Percentiles rank a stretch among this genome's conserved stretches.
phyloP scores from a whole-genome alignment of 2,888 invertebrate genomes.

The Poecilus cupreus region DNA sequence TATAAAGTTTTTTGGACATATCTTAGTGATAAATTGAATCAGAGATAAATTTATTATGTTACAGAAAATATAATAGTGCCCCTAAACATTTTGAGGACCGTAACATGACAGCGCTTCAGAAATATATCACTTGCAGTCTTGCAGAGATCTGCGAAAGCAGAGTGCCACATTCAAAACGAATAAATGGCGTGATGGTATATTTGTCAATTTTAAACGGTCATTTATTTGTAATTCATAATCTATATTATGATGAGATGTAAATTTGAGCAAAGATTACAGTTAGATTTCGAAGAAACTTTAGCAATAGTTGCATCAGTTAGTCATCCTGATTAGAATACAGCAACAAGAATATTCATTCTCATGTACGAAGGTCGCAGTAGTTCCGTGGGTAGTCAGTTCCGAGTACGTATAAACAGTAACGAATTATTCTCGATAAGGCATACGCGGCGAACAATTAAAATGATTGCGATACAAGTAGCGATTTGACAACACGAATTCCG shows the following conservation, averaged over 20 bases:
- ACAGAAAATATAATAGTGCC: too few relatives aligned
- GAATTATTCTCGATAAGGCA: slow-evolving; percentile 13
- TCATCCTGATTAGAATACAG: slow-evolving; percentile 25
- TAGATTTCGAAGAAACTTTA: slow-evolving; percentile 2
- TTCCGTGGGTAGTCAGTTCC: neutral
- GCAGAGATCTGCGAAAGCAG: too few relatives aligned
- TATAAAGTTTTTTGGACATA: too few relatives aligned
- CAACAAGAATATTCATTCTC: neutral
- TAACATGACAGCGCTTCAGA: too few relatives aligned
- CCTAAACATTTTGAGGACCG: too few relatives aligned
- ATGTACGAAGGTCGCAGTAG: neutral
- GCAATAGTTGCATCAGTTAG: slow-evolving; percentile 27
- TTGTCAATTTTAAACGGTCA: too few relatives aligned
- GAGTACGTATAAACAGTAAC: neutral
- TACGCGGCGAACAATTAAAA: slow-evolving; percentile 23
- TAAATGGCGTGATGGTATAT: too few relatives aligned
- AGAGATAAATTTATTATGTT: too few relatives aligned
- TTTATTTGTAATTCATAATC: too few relatives aligned
- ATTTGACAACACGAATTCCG: slow-evolving; percentile 31
- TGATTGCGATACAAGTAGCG: slow-evolving; percentile 25
- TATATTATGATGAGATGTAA: neutral
- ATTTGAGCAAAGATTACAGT: slow-evolving; percentile 1
- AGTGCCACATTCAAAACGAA: too few relatives aligned
- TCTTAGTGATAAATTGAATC: too few relatives aligned
- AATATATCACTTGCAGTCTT: too few relatives aligned